Conservation (phyloP, 2,888 invertebrate genomes). For the Andrena bucephala region DNA sequence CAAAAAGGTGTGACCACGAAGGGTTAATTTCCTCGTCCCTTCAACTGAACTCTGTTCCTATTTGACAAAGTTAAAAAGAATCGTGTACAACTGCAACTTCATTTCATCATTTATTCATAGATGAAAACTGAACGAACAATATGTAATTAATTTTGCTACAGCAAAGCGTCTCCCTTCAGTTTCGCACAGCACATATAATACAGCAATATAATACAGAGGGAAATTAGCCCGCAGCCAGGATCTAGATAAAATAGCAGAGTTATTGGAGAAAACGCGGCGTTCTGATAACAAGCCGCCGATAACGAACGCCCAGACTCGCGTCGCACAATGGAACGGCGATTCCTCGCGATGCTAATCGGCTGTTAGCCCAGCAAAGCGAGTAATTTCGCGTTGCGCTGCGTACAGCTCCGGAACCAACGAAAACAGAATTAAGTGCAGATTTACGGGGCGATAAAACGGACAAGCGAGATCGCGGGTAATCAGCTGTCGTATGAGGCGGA, state of each 20-base stretch:
- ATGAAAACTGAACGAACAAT: too few species aligned
- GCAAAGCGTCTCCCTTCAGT: too few species aligned
- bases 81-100: too few species aligned
- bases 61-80: too few species aligned
- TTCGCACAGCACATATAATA: too few species aligned
- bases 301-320: neutral
- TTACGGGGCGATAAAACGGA: conserved; percentile 47
- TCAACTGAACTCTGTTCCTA: too few species aligned
- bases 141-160: too few species aligned
- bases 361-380: conserved; percentile 33
- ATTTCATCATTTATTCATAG: too few species aligned
- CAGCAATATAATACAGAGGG: too few species aligned
- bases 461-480: conserved; percentile 31
- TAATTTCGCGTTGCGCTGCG: conserved; percentile 27
- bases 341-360: conserved; percentile 43
- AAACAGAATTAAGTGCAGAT: conserved; percentile 53
- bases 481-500: conserved; percentile 27
- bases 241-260: neutral
- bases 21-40: too few species aligned
- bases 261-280: neutral
- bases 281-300: neutral
- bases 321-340: neutral
- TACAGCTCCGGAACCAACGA: conserved; percentile 15
- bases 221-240: neutral
- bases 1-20: too few species aligned